These are phyloP conservation scores for Silurus lanzhouensis DNA, from an alignment of 2,797 vertebrate species.

Conservation along the genomic window DNA sequence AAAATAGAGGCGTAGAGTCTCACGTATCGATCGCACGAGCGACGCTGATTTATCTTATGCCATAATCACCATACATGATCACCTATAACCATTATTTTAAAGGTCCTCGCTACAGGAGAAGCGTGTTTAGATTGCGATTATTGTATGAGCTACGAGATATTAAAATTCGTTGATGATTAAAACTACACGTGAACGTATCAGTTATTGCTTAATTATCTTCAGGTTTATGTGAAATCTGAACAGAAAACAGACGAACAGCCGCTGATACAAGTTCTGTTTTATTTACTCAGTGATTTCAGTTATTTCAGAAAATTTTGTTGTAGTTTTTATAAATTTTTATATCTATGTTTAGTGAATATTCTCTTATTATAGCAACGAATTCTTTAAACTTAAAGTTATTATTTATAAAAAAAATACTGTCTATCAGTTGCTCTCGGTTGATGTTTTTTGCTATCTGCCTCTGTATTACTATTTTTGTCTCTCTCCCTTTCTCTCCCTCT, in stretches of 20 bases:
- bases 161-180: not conserved
- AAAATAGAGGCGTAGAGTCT: not conserved
- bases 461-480: not conserved
- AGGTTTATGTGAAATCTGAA: not conserved
- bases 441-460: not conserved
- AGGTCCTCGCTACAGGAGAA: not conserved
- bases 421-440: not conserved
- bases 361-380: no score
- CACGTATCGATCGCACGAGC: not conserved
- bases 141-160: not conserved
- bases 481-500: not conserved
- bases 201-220: not conserved
- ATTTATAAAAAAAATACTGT: not conserved
- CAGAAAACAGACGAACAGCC: not conserved
- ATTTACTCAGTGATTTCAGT: not conserved
- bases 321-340: not conserved
- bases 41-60: not conserved
- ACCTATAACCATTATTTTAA: not conserved
- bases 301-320: no score
- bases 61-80: not conserved
- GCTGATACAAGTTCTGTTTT: not conserved
- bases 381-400: no score
- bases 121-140: no score
- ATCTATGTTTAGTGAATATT: not conserved
- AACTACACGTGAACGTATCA: not conserved